Percentiles rank a stretch among this genome's conserved stretches.
Conservation (phyloP, 2,113 vertebrate species). For the Aegithalos caudatus region DNA sequence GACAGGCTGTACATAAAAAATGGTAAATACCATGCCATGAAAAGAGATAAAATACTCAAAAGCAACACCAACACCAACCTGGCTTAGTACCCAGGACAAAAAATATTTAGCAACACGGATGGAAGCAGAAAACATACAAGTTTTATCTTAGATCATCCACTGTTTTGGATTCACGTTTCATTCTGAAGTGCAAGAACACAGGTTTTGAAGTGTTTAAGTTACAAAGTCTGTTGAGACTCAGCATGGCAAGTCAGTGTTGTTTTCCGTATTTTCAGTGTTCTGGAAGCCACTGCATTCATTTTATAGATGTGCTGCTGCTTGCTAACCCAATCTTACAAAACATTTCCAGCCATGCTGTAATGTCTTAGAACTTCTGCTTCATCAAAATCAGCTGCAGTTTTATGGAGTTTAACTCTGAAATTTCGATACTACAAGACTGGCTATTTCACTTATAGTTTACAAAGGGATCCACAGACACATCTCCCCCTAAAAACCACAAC, state of each 20-base stretch:
- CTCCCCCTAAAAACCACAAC: neutral
- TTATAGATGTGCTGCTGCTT: neutral
- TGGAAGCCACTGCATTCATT: neutral
- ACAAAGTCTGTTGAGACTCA: neutral
- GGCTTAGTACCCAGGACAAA: neutral
- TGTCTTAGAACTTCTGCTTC: conserved; percentile 1
- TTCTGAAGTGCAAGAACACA: neutral
- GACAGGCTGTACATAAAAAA: neutral
- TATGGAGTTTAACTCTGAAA: neutral
- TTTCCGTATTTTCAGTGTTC: neutral
- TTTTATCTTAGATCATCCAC: neutral
- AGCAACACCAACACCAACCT: neutral
- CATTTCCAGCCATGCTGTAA: conserved; percentile 16
- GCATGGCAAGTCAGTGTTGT: neutral
- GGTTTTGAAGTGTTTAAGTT: neutral
- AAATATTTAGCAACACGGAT: neutral
- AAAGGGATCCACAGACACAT: neutral
- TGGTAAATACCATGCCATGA: neutral
- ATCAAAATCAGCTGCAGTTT: neutral
- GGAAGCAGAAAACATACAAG: neutral
- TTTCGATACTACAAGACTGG: neutral
- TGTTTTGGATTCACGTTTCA: neutral
- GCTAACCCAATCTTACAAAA: neutral
- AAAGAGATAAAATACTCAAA: neutral
- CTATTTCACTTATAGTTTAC: neutral